Base-by-base conservation (phyloP, 2,797 vertebrate genomes). In the Anguilla anguilla region DNA sequence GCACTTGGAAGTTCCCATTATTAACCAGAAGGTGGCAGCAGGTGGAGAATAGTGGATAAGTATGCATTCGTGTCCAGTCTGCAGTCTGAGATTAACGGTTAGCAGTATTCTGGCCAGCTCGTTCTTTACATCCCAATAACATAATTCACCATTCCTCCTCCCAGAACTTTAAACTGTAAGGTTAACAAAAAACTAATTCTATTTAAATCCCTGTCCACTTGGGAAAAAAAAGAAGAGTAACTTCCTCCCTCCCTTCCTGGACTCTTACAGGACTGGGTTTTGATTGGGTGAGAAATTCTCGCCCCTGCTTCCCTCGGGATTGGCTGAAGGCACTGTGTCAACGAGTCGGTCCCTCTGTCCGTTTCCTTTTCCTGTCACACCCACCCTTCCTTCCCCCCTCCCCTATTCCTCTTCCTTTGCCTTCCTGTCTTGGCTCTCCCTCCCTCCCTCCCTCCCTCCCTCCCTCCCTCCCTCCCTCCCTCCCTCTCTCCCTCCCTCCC, bases 261-360 rank as follows among this genome's bases (percentile, higher is more conserved):
- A 89, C 92, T 91, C 67, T 57, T 57, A 67, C n/a, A 25, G 67
- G 35, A 69, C 15, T 35, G 31, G 84, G 67, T 59, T 74, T 61
- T 53, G 81, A 69, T 77, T 77, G 74, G 81, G 49, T 15, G 64
- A 43, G 11, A 87, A 86, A 93, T 90, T 89, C 64, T 88, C 92
- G 77, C 86, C 92, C 72, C 87, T 87, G 89, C 90, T 85, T 93
- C 88, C 90, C 89, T 92, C 86, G 91, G 89, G 81, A 87, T 92
- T 91, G 92, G 90, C 91, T 90, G 79, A 94, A 95, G 95, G 94
- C 94, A 95, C 94, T 93, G 90, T 88, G 87, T 90, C 79, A 82
- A 91, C 92, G 91, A 88, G 57, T 87, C 87, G 84, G 90, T 81
- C 89, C 77, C 89, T 84, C 89, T 92, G 92, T 90, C 87, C 72